Percentiles rank a stretch among this genome's conserved stretches.
Evolutionary conservation across 2,113 vertebrate species (phyloP).

Genomic region (Sciurus niger): DNA sequence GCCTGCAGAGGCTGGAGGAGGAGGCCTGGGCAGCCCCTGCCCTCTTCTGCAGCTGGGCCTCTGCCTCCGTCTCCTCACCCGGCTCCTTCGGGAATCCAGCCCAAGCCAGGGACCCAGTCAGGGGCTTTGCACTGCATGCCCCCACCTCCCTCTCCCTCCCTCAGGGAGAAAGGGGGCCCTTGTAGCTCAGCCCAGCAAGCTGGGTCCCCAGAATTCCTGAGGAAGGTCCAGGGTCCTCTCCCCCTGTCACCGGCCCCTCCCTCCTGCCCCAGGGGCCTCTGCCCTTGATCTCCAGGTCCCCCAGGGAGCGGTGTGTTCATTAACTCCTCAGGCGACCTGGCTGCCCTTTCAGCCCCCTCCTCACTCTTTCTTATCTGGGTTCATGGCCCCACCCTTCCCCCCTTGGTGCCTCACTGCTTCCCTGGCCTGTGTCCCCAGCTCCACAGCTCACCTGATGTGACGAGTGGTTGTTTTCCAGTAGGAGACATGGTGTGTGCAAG

Average conservation of each 20-base stretch:
- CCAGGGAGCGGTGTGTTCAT: background rate
- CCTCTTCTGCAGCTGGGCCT: too few species aligned
- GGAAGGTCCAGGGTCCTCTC: background rate
- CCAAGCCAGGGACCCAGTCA: background rate
- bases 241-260: background rate
- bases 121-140: background rate
- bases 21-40: too few species aligned
- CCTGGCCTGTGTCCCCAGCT: background rate
- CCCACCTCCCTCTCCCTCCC: too few species aligned
- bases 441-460: background rate
- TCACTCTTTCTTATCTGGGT: conserved; percentile 17
- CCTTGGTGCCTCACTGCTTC: background rate
- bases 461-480: background rate
- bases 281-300: background rate
- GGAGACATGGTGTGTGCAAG: background rate
- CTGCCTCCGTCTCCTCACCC: background rate
- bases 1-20: background rate
- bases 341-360: background rate
- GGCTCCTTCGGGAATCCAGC: too few species aligned
- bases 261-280: background rate
- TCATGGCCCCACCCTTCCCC: conserved; percentile 1
- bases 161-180: background rate
- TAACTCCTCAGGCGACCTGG: conserved; percentile 33
- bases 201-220: background rate
- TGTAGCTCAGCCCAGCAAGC: background rate